Evolutionary conservation across 2,113 vertebrate species (phyloP).

Genomic region (Azemiops feae): DNA sequence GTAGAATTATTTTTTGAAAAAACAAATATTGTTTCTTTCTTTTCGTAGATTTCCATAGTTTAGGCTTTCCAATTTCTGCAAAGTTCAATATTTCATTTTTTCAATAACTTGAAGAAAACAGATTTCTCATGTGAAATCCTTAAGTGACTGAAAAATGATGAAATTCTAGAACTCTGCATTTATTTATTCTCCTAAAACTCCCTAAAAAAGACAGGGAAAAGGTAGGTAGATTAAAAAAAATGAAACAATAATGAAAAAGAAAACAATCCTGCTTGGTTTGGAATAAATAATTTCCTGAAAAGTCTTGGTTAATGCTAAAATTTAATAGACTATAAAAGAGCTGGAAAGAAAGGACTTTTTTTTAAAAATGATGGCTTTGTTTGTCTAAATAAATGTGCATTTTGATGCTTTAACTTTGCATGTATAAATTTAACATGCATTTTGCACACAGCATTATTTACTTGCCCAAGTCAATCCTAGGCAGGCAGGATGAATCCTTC

Average conservation of each 20-base stretch:
- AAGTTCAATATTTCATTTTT: too few relatives aligned
- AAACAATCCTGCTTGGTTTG: background rate
- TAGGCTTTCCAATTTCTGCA: too few relatives aligned
- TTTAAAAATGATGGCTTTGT: too few relatives aligned
- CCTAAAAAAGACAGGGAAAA: background rate
- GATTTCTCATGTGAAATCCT: too few relatives aligned
- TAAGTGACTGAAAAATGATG: background rate
- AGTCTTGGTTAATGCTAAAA: background rate
- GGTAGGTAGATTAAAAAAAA: background rate
- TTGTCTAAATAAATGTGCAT: too few relatives aligned
- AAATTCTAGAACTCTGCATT: background rate
- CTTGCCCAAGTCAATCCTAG: too few relatives aligned
- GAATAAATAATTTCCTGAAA: background rate
- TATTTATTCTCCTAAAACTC: background rate
- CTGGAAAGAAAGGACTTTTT: too few relatives aligned
- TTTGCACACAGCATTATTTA: background rate
- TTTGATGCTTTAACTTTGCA: too few relatives aligned
- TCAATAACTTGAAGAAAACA: too few relatives aligned
- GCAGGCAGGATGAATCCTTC: background rate
- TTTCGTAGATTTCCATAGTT: too few relatives aligned
- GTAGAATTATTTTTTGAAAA: too few relatives aligned
- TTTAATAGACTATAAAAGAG: background rate
- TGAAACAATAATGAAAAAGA: background rate
- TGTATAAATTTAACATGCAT: background rate
- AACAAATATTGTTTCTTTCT: too few relatives aligned